Conservation (phyloP, 2,888 invertebrate species). For the Chaetogeoica ovagalla region DNA sequence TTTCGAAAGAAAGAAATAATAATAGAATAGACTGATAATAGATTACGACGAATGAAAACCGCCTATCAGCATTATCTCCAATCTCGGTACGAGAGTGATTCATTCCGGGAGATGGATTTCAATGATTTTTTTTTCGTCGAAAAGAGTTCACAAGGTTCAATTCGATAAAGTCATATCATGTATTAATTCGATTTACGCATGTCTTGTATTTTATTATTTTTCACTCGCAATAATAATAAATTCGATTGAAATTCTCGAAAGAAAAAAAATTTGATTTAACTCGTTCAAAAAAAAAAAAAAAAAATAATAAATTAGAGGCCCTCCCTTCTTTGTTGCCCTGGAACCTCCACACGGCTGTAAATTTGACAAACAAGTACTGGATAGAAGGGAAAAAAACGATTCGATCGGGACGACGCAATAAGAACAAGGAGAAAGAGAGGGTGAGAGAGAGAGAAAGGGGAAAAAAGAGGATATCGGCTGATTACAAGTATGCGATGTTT, state of each 20-base stretch:
- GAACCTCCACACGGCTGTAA: neutral
- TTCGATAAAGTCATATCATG: neutral
- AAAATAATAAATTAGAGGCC: neutral
- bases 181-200: neutral
- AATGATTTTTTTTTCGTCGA: conserved; percentile 12
- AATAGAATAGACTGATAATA: neutral
- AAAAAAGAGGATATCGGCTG: too few species aligned
- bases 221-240: neutral
- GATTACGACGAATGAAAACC: neutral
- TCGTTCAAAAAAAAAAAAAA: neutral
- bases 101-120: neutral
- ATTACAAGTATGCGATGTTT: too few species aligned
- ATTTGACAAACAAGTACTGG: neutral
- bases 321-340: neutral
- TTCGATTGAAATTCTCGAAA: too few species aligned
- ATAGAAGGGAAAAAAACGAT: too few species aligned
- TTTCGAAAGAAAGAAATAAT: conserved; percentile 5
- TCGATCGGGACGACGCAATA: too few species aligned
- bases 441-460: too few species aligned
- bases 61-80: neutral
- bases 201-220: neutral
- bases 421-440: too few species aligned
- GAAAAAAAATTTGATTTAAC: neutral
- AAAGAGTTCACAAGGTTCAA: neutral
- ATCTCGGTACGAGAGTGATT: neutral